Conservation (phyloP, 2,113 vertebrate species). For the Chelonoidis abingdonii region DNA sequence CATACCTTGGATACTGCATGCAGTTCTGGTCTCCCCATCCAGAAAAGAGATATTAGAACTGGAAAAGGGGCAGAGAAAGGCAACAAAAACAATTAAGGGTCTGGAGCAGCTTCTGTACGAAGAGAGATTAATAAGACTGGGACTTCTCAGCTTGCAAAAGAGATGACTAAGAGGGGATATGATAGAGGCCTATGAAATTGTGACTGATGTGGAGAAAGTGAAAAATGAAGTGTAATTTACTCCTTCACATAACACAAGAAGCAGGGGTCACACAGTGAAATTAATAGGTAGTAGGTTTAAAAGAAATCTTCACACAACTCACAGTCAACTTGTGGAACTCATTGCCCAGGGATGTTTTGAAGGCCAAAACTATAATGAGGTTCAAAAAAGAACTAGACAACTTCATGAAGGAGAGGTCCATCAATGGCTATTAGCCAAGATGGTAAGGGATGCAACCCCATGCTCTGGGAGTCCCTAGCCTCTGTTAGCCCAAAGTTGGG, state of each 20-base stretch:
- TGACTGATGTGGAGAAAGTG: too few relatives aligned
- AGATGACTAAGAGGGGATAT: background rate
- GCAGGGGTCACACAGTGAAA: too few relatives aligned
- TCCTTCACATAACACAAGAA: too few relatives aligned
- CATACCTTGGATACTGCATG: background rate
- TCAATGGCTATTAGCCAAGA: background rate
- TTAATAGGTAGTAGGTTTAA: too few relatives aligned
- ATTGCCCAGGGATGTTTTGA: background rate
- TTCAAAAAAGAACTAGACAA: background rate
- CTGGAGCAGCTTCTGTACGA: background rate
- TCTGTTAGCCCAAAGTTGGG: too few relatives aligned
- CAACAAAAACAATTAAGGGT: background rate
- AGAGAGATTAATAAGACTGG: background rate
- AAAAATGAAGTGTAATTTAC: too few relatives aligned
- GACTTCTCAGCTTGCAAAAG: background rate
- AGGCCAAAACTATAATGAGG: background rate
- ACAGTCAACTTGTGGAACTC: too few relatives aligned
- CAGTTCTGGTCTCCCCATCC: background rate
- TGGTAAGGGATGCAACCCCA: background rate
- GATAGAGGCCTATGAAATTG: background rate
- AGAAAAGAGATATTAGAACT: background rate
- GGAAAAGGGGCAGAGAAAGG: background rate
- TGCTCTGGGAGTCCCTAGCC: too few relatives aligned
- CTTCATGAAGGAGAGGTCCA: background rate
- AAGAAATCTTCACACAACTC: too few relatives aligned